These are phyloP conservation scores for Diplogasteroides magnus DNA, from an alignment of 1,140 invertebrate genomes.

Conservation along the genomic window DNA sequence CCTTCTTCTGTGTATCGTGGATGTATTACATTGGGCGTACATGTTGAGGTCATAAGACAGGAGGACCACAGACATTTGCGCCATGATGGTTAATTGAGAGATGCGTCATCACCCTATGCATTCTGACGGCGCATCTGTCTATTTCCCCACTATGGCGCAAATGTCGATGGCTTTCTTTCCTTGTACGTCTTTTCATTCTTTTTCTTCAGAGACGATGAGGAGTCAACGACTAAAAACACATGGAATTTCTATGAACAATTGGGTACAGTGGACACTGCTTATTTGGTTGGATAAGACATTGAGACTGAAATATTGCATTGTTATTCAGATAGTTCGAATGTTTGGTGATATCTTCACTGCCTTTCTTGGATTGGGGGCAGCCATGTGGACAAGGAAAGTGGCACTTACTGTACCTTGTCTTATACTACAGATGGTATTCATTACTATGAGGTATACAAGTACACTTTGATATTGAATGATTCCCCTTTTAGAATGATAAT, in stretches of 20 bases:
- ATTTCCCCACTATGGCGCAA: too few species aligned
- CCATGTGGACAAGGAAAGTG: constrained; percentile 35
- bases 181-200: too few species aligned
- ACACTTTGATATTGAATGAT: background rate
- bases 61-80: too few species aligned
- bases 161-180: too few species aligned
- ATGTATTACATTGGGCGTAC: constrained; percentile 38
- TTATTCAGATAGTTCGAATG: constrained; percentile 23
- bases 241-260: constrained; percentile 34
- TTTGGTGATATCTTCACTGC: constrained; percentile 36
- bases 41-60: constrained; percentile 25
- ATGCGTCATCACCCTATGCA: too few species aligned
- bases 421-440: constrained; percentile 28
- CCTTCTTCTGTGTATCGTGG: constrained; percentile 29
- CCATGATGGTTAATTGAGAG: constrained; percentile 3
- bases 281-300: constrained; percentile 13
- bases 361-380: constrained; percentile 35
- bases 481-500: background rate
- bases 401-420: constrained; percentile 32
- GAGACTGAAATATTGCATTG: background rate
- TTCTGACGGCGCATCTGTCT: too few species aligned
- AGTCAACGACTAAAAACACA: too few species aligned
- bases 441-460: constrained; percentile 33
- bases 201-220: too few species aligned
- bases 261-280: constrained; percentile 24